Evolutionary conservation across 2,113 vertebrate species (phyloP), one percentile per base, ranked within the genome.

Genomic region (Clupea harengus): DNA sequence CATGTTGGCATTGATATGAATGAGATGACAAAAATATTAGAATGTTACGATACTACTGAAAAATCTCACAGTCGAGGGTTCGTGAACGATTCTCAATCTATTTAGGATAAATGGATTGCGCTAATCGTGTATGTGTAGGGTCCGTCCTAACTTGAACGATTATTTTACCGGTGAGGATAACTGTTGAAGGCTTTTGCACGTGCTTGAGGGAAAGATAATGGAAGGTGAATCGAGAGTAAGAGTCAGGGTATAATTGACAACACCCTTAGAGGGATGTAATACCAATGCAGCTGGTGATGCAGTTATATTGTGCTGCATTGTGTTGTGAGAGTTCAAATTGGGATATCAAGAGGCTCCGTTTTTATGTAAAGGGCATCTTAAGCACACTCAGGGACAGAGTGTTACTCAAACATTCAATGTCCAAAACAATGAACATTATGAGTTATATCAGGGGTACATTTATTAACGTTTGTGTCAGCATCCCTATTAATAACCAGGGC

Each of bases 41-140:
- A 83, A 85, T 82, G 87, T 90, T 85, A 52, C 89, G 88, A 67
- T 92, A 91, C 90, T 93, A 87, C 91, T 93, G 92, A 91, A 88
- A 39, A 88, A 89, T 84, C 84, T 84, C 50, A 82, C 88, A 45
- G 84, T 84, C 82, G 25, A 84, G n/a, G 81, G 83, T 83, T 86
- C 88, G 84, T 82, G 52, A 80, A 57, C 85, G 88, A 83, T 84
- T 88, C 84, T 84, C 18, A 25, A 45, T 50, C 44, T 85, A 46
- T 86, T 86, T 52, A 64, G n/a, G 64, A 28, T 67, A 28, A 28
- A 25, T 67, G 64, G 64, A 28, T 67, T 28, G n/a, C 28, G 10
- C 3, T 2, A 67, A 67, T 11, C 7, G 25, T 67, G 64, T 28
- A 9, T 67, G 22, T 67, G 64, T 3, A 25, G 64, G 64, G 64